These are phyloP conservation scores for Artibeus jamaicensis DNA, from an alignment of 2,797 vertebrate species.

Conservation along the genomic window DNA sequence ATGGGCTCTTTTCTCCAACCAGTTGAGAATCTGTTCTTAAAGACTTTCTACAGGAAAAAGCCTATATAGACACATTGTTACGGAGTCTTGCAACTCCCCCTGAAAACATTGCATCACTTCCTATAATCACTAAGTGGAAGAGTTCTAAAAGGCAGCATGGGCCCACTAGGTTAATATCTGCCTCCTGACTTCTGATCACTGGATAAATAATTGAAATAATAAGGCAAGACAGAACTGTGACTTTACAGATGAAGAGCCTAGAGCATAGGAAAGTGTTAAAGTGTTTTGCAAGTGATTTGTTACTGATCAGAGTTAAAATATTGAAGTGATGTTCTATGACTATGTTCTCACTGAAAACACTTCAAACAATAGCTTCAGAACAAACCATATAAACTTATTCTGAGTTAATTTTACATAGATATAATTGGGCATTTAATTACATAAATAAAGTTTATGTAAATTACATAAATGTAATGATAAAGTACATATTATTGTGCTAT, in stretches of 20 bases:
- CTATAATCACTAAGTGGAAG: neutral
- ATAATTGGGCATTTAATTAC: neutral
- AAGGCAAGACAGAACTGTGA: neutral
- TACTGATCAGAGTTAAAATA: neutral
- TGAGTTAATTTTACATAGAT: neutral
- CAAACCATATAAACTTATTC: neutral
- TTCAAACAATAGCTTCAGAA: conserved; percentile 5
- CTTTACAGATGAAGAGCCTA: neutral
- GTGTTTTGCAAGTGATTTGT: neutral
- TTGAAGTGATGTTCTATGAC: neutral
- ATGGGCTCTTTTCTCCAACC: neutral
- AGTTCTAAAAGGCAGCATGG: neutral
- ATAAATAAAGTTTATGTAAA: neutral
- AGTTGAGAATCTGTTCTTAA: neutral
- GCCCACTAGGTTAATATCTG: neutral
- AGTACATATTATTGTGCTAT: neutral
- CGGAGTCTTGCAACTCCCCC: neutral
- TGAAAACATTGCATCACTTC: neutral
- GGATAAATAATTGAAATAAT: conserved; percentile 6
- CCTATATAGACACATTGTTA: neutral
- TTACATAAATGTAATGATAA: neutral
- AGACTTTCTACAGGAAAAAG: neutral
- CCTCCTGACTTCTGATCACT: neutral
- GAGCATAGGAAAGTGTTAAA: neutral
- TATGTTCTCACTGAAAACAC: neutral